Percentiles rank a stretch among this genome's conserved stretches.
Conservation (phyloP, 1,140 invertebrate species). For the Spodoptera litura region DNA sequence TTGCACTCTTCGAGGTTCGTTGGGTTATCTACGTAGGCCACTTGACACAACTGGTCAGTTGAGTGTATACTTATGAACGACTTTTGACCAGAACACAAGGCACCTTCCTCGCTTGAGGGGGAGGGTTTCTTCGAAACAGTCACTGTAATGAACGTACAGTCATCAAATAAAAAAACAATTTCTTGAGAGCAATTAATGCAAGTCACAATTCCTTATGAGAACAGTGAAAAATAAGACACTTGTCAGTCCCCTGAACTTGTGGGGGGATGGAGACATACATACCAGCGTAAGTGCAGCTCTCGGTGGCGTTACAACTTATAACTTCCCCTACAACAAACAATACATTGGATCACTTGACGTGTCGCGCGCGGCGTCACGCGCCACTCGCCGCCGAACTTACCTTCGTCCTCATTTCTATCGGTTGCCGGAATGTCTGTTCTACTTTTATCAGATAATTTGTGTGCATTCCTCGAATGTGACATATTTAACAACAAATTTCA, state of each 20-base stretch:
- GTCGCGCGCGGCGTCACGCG: neutral
- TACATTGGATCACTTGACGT: constrained; percentile 9
- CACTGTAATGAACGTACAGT: constrained; percentile 60
- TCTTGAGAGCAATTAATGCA: too few relatives aligned
- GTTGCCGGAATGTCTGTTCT: constrained; percentile 64
- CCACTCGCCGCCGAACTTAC: constrained; percentile 45
- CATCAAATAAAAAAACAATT: too few relatives aligned
- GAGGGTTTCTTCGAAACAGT: constrained; percentile 78
- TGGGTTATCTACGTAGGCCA: constrained; percentile 62
- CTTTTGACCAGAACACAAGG: constrained; percentile 70
- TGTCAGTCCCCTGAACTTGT: too few relatives aligned
- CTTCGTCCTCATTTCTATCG: constrained; percentile 66
- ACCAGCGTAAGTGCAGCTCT: constrained; percentile 79
- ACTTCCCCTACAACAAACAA: constrained; percentile 65
- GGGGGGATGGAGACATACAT: constrained; percentile 47
- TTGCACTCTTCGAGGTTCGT: constrained; percentile 75
- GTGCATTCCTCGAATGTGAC: constrained; percentile 80
- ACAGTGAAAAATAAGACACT: too few relatives aligned
- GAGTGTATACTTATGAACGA: constrained; percentile 83
- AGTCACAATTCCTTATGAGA: too few relatives aligned
- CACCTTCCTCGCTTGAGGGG: constrained; percentile 60
- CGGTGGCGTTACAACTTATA: constrained; percentile 64
- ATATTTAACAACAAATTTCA: constrained; percentile 85
- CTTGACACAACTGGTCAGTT: constrained; percentile 78
- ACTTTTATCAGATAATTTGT: constrained; percentile 76